Evolutionary conservation across 2,113 vertebrate species (phyloP).

Genomic region (Serinus canaria): DNA sequence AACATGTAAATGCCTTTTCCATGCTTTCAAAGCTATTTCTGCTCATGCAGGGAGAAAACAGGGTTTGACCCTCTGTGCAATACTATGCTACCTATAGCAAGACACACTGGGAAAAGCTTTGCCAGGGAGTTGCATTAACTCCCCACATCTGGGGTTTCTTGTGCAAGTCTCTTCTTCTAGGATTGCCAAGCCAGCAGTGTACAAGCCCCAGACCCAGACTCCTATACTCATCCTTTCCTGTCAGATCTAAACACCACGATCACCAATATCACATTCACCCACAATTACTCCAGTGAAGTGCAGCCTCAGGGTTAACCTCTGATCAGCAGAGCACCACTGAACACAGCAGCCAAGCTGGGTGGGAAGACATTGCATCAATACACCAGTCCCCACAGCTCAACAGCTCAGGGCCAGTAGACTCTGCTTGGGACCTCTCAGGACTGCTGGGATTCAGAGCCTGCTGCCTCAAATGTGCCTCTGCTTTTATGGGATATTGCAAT

Average conservation of each 20-base stretch:
- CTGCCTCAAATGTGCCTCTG: not conserved
- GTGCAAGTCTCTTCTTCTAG: not conserved
- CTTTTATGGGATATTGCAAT: not conserved
- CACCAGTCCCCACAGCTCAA: not conserved
- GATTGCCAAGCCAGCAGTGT: not conserved
- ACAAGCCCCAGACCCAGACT: not conserved
- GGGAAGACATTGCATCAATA: not conserved
- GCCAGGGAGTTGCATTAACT: not conserved
- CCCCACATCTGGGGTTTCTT: not conserved
- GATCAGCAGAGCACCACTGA: not conserved
- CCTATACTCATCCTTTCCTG: not conserved
- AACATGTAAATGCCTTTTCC: conserved; percentile 2
- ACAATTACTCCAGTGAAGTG: not conserved
- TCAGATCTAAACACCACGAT: not conserved
- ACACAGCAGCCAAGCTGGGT: not conserved
- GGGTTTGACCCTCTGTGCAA: not conserved
- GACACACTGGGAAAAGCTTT: not conserved
- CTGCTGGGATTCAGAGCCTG: not conserved
- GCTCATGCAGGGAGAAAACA: not conserved
- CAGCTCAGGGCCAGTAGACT: not conserved
- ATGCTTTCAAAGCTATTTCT: conserved; percentile 9
- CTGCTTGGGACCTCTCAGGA: not conserved
- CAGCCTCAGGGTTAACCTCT: not conserved
- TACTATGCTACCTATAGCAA: not conserved
- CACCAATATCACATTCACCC: not conserved